These are phyloP conservation scores for Pholis gunnellus DNA, from an alignment of 2,113 vertebrate genomes.

Conservation along the genomic window DNA sequence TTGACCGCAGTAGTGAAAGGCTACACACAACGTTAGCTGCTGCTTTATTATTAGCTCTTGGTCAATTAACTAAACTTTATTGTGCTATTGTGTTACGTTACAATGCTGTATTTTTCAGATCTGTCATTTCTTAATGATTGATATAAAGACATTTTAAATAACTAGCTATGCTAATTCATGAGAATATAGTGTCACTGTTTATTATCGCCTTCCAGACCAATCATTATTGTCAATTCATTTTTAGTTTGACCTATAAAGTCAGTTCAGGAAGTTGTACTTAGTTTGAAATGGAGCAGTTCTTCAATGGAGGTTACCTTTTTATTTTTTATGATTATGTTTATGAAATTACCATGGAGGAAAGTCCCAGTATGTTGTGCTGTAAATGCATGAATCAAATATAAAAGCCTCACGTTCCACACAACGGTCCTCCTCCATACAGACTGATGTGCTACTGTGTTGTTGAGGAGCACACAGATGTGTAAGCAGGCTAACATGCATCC, in stretches of 20 bases:
- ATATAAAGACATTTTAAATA: background rate
- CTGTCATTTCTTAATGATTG: background rate
- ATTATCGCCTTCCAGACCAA: background rate
- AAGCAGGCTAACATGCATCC: constrained; percentile 11
- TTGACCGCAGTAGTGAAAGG: too few species aligned
- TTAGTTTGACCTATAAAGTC: background rate
- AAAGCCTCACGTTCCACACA: background rate
- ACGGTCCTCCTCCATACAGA: background rate
- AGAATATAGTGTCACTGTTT: background rate
- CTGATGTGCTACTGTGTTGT: background rate
- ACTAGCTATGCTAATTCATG: background rate
- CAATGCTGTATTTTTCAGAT: background rate
- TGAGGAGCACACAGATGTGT: background rate
- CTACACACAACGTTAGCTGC: background rate
- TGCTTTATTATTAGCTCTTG: background rate
- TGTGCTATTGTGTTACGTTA: background rate
- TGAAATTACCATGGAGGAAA: background rate
- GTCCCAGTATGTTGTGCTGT: background rate
- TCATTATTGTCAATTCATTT: background rate
- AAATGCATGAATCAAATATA: background rate
- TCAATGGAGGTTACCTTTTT: background rate
- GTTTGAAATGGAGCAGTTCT: background rate
- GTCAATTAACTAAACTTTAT: background rate
- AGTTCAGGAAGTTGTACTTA: background rate
- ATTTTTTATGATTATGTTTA: background rate